phyloP scores from a whole-genome alignment of 1,140 invertebrate genomes.

The Antheraea mylitta region DNA sequence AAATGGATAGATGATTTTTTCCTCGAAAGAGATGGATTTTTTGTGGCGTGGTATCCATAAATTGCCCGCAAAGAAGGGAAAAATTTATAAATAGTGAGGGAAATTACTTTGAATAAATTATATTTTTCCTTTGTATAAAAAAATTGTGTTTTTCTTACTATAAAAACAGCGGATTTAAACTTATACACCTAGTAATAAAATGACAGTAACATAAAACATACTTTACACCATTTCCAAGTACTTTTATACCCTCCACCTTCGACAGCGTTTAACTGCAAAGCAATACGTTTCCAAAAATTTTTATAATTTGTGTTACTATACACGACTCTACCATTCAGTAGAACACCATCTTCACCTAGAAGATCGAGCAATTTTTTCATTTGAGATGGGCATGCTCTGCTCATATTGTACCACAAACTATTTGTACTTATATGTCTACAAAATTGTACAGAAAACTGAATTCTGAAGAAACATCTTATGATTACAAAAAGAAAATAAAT shows the following conservation, averaged over 20 bases:
- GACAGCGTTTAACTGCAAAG: slow-evolving; percentile 34
- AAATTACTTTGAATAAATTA: no score
- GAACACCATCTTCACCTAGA: slow-evolving; percentile 36
- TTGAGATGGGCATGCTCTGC: slow-evolving; percentile 34
- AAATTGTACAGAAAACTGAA: background rate
- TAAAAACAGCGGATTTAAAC: no score
- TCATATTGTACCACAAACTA: no score
- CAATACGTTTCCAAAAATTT: slow-evolving; percentile 39
- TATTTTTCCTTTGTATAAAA: no score
- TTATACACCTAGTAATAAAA: background rate
- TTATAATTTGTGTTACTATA: slow-evolving; percentile 36
- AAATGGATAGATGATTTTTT: no score
- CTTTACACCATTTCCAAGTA: slow-evolving; percentile 46
- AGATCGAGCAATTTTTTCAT: slow-evolving; percentile 42
- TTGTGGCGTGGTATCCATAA: no score
- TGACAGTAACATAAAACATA: slow-evolving; percentile 11
- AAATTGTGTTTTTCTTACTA: no score
- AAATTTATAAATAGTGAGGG: no score
- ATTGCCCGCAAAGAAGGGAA: no score
- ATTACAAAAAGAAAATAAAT: no score
- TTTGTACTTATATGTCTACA: background rate
- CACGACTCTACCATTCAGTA: slow-evolving; percentile 34
- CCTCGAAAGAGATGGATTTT: no score
- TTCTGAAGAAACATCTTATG: no score
- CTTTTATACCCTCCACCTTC: slow-evolving; percentile 42